These are phyloP conservation scores for Drosophila auraria DNA, from an alignment of 1,140 invertebrate genomes.

Conservation along the genomic window DNA sequence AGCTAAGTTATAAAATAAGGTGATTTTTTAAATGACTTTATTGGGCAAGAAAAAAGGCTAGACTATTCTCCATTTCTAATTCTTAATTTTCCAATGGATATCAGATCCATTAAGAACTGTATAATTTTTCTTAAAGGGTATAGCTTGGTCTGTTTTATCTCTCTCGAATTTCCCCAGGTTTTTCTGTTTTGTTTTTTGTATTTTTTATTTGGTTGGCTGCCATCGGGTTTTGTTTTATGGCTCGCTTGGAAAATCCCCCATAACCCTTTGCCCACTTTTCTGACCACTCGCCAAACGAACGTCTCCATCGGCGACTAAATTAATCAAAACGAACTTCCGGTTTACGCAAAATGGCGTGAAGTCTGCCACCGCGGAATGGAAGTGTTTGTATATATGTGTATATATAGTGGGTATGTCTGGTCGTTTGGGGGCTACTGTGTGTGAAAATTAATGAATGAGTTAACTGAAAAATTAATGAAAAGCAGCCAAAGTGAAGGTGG, in stretches of 20 bases:
- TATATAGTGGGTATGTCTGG: constrained; percentile 14
- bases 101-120: too few species aligned
- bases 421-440: constrained; percentile 48
- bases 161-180: constrained; percentile 18
- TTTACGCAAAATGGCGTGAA: constrained; percentile 84
- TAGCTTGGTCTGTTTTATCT: constrained; percentile 10
- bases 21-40: not conserved
- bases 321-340: constrained; percentile 84
- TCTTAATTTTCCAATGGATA: not conserved
- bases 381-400: constrained; percentile 29
- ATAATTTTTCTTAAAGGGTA: constrained; percentile 8
- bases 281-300: constrained; percentile 55
- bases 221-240: constrained; percentile 68
- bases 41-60: not conserved
- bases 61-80: not conserved
- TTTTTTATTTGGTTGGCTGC: constrained; percentile 31
- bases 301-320: constrained; percentile 80
- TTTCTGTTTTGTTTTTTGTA: constrained; percentile 12
- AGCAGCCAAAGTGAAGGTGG: constrained; percentile 51
- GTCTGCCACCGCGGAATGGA: constrained; percentile 64
- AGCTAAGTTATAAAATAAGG: not conserved
- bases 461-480: constrained; percentile 84
- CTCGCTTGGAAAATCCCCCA: constrained; percentile 52
- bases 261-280: constrained; percentile 15
- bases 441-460: constrained; percentile 83